Conservation (phyloP, 1,140 invertebrate genomes). For the Stenopsyche tienmushanensis region DNA sequence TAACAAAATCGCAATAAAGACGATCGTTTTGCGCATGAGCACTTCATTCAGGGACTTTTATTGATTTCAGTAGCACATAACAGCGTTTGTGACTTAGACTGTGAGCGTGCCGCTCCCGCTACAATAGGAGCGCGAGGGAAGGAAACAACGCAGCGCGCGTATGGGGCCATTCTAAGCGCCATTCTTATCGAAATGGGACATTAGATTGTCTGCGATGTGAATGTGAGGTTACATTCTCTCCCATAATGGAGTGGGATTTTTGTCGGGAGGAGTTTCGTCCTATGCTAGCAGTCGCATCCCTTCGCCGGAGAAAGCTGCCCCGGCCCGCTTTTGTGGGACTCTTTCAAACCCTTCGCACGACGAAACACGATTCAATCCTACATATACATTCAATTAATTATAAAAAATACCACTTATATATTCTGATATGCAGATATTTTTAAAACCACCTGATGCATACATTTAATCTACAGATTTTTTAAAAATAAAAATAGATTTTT, state of each 20-base stretch:
- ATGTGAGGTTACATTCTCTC: slow-evolving; percentile 41
- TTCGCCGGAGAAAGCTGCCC: not conserved
- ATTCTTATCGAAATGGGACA: slow-evolving; percentile 43
- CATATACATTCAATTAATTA: no score
- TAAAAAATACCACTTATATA: no score
- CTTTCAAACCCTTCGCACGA: slow-evolving; percentile 6
- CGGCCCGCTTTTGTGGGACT: slow-evolving; percentile 13
- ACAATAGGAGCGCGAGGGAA: slow-evolving; percentile 38
- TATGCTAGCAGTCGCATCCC: not conserved
- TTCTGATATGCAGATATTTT: no score
- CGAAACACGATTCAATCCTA: no score
- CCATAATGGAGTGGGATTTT: slow-evolving; percentile 42
- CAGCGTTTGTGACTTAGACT: slow-evolving; percentile 47
- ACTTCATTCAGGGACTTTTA: slow-evolving; percentile 62
- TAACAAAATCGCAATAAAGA: slow-evolving; percentile 55
- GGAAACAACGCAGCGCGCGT: slow-evolving; percentile 49
- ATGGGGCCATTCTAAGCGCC: slow-evolving; percentile 49
- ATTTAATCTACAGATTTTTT: no score
- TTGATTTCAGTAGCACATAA: slow-evolving; percentile 67
- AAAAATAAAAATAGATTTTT: no score
- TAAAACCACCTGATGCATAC: no score
- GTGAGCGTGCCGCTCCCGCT: slow-evolving; percentile 36
- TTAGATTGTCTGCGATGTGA: slow-evolving; percentile 41
- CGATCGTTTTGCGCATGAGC: slow-evolving; percentile 55
- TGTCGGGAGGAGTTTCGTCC: slow-evolving; percentile 32